Conservation (phyloP, 2,797 vertebrate genomes). For the Acomys russatus region DNA sequence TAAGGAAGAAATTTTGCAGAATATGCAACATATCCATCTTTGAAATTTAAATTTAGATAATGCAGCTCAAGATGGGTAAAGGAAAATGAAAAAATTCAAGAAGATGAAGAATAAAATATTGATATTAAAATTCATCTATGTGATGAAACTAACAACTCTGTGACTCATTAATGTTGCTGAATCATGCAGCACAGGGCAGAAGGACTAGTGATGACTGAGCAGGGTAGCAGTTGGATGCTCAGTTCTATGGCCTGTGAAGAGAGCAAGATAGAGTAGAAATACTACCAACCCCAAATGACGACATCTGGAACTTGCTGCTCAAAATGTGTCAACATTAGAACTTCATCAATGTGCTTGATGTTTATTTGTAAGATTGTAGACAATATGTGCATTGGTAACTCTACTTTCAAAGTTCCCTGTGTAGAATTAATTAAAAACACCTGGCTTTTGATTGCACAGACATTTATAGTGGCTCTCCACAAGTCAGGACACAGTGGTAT, state of each 20-base stretch:
- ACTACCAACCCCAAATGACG: constrained; percentile 2
- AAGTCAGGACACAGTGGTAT: background rate
- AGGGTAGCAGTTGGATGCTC: background rate
- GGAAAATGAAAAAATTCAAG: constrained; percentile 70
- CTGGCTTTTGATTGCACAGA: background rate
- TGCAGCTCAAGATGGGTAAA: constrained; percentile 64
- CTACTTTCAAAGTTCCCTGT: background rate
- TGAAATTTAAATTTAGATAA: constrained; percentile 80
- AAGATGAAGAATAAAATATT: constrained; percentile 58
- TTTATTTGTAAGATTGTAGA: background rate
- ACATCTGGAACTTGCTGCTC: constrained; percentile 46
- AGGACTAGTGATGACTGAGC: background rate
- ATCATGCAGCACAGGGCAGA: background rate
- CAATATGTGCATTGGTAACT: background rate
- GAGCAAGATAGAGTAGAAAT: background rate
- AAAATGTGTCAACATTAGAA: background rate
- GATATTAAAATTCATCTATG: background rate
- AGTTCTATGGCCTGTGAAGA: background rate
- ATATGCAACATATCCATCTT: constrained; percentile 77
- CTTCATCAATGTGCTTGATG: constrained; percentile 22
- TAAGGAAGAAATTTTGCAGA: constrained; percentile 86
- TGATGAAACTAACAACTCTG: background rate
- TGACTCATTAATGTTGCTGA: background rate
- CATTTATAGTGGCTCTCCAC: background rate
- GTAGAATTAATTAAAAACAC: background rate